phyloP scores from a whole-genome alignment of 64 coral and sea anemone species.

The Stylophora pistillata region DNA sequence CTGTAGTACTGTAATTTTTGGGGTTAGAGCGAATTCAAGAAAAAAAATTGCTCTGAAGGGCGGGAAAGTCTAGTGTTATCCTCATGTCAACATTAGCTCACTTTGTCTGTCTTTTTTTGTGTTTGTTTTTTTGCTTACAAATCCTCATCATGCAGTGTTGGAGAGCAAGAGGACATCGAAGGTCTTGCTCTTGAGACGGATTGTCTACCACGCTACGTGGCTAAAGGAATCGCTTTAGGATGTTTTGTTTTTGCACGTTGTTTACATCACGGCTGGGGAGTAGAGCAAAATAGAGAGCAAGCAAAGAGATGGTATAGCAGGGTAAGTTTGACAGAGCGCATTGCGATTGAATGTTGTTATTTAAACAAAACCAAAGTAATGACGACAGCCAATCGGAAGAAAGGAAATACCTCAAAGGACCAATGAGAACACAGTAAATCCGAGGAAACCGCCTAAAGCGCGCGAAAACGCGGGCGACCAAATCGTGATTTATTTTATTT shows the following conservation, averaged over 20 bases:
- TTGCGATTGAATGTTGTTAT: too few relatives aligned
- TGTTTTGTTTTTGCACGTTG: conserved; percentile 94
- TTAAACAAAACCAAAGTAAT: too few relatives aligned
- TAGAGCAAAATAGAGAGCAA: conserved; percentile 58
- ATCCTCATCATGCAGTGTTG: conserved; percentile 56
- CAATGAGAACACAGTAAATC: too few relatives aligned
- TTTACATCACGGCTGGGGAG: conserved; percentile 85
- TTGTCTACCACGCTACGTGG: conserved; percentile 88
- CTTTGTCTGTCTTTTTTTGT: neutral
- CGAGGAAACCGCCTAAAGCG: too few relatives aligned
- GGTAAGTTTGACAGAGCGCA: conserved; percentile 30
- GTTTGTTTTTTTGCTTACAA: neutral
- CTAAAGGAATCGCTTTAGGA: conserved; percentile 89
- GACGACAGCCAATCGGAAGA: too few relatives aligned
- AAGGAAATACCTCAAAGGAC: too few relatives aligned
- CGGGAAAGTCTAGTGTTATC: too few relatives aligned
- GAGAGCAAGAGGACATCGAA: conserved; percentile 87
- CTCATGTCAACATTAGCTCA: neutral
- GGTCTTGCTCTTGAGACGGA: conserved; percentile 84
- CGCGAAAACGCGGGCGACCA: too few relatives aligned
- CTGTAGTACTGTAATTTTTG: too few relatives aligned
- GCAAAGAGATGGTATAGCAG: conserved; percentile 82
- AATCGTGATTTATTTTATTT: too few relatives aligned
- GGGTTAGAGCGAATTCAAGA: too few relatives aligned
- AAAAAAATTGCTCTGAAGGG: too few relatives aligned